Percentiles rank a stretch among this genome's conserved stretches.
phyloP scores from a whole-genome alignment of 2,888 invertebrate species.

The Philereme vetulata region DNA sequence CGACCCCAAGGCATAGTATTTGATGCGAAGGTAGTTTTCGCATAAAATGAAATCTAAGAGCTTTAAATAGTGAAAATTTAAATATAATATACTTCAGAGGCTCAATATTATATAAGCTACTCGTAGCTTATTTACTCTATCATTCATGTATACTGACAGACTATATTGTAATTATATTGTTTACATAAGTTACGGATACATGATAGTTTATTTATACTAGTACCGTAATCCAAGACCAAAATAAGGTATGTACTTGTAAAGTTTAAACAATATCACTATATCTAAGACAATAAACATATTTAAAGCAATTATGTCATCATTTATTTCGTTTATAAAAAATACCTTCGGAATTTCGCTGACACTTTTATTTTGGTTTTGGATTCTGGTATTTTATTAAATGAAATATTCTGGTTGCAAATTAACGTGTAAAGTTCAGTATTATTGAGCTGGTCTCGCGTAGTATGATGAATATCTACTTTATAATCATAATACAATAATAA shows the following conservation, averaged over 20 bases:
- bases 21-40: conserved; percentile 71
- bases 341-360: conserved; percentile 20
- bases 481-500: conserved; percentile 21
- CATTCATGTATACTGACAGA: conserved; percentile 68
- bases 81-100: conserved; percentile 79
- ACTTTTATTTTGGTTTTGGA: conserved; percentile 64
- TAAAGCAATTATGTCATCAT: conserved; percentile 39
- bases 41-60: conserved; percentile 81
- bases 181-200: conserved; percentile 42
- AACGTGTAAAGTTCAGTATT: conserved; percentile 51
- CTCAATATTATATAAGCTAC: conserved; percentile 81
- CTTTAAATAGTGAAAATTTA: conserved; percentile 82
- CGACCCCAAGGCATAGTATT: conserved; percentile 60
- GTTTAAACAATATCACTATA: conserved; percentile 37
- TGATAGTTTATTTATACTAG: conserved; percentile 37
- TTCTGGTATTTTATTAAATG: conserved; percentile 54
- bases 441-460: conserved; percentile 63
- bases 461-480: conserved; percentile 36
- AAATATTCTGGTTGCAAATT: conserved; percentile 39
- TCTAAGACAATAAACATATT: conserved; percentile 54
- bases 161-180: conserved; percentile 55
- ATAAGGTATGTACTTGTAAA: conserved; percentile 43
- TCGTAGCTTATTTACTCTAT: conserved; percentile 76
- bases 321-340: conserved; percentile 20
- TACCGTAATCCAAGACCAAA: conserved; percentile 66